A percentile compares a stretch with the other conserved stretches of the same genome.
Evolutionary conservation across 2,113 vertebrate genomes (phyloP).

Genomic region (Caranx melampygus): DNA sequence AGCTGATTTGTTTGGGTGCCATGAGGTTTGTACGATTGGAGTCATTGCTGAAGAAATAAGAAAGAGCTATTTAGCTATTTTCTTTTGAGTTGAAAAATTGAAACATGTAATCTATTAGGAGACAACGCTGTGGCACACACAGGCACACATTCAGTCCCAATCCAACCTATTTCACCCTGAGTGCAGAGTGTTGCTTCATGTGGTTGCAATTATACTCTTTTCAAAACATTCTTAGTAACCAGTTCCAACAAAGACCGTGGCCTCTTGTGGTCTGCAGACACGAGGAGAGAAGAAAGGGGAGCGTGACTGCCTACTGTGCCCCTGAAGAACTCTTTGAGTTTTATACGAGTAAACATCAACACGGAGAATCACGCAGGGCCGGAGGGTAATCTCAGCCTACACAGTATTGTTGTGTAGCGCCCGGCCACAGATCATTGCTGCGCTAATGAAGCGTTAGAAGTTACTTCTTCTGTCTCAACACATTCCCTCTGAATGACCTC

Average conservation of each 20-base stretch:
- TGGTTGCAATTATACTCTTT: conserved; percentile 78
- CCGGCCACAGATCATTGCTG: conserved; percentile 18
- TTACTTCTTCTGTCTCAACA: neutral
- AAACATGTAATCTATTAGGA: conserved; percentile 11
- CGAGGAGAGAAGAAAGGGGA: conserved; percentile 12
- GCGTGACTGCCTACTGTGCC: conserved; percentile 48
- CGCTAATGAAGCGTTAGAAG: conserved; percentile 14
- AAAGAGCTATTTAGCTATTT: neutral
- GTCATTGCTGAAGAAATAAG: neutral
- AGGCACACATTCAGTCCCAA: conserved; percentile 12
- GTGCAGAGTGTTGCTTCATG: conserved; percentile 72
- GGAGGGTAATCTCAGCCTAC: conserved; percentile 47
- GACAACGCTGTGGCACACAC: conserved; percentile 3
- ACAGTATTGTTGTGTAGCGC: neutral
- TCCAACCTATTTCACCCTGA: conserved; percentile 53
- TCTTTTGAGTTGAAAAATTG: conserved; percentile 12
- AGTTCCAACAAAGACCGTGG: conserved; percentile 68
- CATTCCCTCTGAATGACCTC: neutral
- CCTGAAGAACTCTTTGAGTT: conserved; percentile 40
- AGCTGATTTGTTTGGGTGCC: neutral
- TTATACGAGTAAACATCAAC: conserved; percentile 57
- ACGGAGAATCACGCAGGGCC: conserved; percentile 35
- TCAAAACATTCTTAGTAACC: conserved; percentile 70
- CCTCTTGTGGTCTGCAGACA: conserved; percentile 66
- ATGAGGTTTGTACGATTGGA: neutral